Evolutionary conservation across 2,888 invertebrate species (phyloP), one percentile per base, ranked within the genome.

Genomic region (Cephus pulcher): DNA sequence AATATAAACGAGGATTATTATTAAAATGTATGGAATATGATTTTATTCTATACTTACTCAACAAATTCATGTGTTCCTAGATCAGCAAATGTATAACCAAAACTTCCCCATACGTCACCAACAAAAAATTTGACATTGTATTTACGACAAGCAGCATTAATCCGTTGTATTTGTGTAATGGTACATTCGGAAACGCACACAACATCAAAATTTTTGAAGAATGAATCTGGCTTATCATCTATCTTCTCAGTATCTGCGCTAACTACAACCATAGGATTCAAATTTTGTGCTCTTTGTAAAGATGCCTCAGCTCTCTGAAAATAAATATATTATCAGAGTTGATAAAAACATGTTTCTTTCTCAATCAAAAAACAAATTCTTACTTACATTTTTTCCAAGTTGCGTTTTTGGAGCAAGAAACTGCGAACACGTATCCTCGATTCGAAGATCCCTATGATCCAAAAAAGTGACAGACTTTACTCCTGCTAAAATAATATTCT

Each of bases 221-320:
- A 98, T 1, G 94, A 94, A 75, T 95, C 95, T 0, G 94, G 92
- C 87, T 97, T 95, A 37, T 94, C 93, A 15, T 94, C 92, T 0
- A 97, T 92, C 23, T 93, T 92, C 68, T 94, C 93, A 0, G 94
- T 94, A 87, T 96, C 96, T 0, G 95, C 93, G 0, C 93, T 93
- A 71, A 99, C 95, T 84, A 96, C 94, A 0, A 99, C 99, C 95
- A 98, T 96, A 0, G 98, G 98, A 92, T 99, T 99, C 83, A 99
- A 93, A 77, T 95, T 95, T 88, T 95, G 96, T 0, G 98, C 96
- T 86, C 96, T 94, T 75, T 93, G 92, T 73, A 96, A 89, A 0
- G 98, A 97, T 71, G 96, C 96, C 91, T 96, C 95, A 0, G 98
- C 98, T 88, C 98, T 94, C 95, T 96, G 87, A 56, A 87, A 86